phyloP scores from a whole-genome alignment of 2,888 invertebrate species.

The Cantharis nigra region DNA sequence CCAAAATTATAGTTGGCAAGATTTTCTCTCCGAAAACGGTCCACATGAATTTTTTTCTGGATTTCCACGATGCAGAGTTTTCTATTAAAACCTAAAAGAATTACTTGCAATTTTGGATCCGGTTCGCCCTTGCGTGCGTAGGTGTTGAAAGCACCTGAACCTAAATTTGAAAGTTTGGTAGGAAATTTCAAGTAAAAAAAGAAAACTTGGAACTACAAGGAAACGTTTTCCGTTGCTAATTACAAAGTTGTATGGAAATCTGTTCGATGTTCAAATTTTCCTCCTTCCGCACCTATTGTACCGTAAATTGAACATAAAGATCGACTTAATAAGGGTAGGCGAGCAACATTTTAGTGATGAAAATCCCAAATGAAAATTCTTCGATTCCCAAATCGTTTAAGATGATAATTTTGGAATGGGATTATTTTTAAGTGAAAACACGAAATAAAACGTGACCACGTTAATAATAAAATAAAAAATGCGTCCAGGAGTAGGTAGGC shows the following conservation, averaged over 20 bases:
- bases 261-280: background rate
- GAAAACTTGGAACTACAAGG: background rate
- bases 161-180: background rate
- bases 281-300: background rate
- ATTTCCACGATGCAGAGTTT: too few species aligned
- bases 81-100: too few species aligned
- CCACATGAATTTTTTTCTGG: too few species aligned
- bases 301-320: background rate
- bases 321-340: background rate
- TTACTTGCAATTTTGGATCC: background rate
- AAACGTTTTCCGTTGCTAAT: background rate
- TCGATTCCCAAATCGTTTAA: constrained; percentile 9
- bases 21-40: too few species aligned
- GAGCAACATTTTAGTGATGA: background rate
- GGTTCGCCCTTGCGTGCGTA: background rate
- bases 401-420: constrained; percentile 7
- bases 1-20: too few species aligned
- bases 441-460: background rate
- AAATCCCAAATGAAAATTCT: background rate
- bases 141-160: background rate
- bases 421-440: background rate
- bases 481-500: background rate
- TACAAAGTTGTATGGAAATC: background rate
- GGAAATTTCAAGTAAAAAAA: background rate
- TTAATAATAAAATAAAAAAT: background rate